Percentiles rank a stretch among this genome's conserved stretches.
phyloP scores from a whole-genome alignment of 1,140 invertebrate genomes.

The Theocolax elegans region DNA sequence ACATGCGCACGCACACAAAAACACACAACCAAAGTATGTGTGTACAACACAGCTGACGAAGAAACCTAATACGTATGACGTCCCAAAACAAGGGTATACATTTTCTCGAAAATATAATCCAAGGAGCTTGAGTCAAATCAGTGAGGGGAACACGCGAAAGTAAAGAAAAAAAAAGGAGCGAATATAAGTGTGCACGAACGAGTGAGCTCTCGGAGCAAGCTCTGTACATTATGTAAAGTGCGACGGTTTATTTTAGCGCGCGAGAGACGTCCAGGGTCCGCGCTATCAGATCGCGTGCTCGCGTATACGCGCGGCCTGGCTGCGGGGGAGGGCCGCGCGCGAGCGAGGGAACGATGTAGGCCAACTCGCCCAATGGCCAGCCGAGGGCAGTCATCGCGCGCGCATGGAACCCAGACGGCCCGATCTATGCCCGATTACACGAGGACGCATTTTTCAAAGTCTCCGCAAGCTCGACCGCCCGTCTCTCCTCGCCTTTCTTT shows the following conservation, averaged over 20 bases:
- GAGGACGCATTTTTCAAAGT: constrained; percentile 22
- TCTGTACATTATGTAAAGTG: constrained; percentile 62
- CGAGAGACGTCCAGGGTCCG: constrained; percentile 52
- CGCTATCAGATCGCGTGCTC: constrained; percentile 64
- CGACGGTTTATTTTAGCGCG: constrained; percentile 65
- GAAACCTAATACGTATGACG: no score
- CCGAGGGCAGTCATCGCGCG: no score
- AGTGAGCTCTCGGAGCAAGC: neutral
- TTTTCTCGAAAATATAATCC: no score
- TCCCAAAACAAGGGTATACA: no score
- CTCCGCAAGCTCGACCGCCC: neutral
- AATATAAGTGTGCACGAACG: neutral
- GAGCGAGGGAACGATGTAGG: constrained; percentile 58
- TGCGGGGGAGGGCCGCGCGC: constrained; percentile 62
- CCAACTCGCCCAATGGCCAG: no score
- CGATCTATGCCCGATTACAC: constrained; percentile 13
- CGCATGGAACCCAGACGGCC: no score
- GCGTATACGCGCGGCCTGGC: constrained; percentile 45
- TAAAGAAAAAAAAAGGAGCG: neutral
- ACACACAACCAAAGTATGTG: no score
- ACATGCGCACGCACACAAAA: no score
- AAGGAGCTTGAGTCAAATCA: no score
- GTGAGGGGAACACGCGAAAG: no score
- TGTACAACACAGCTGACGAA: no score
- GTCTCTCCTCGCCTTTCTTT: no score